phyloP scores from a whole-genome alignment of 1,140 invertebrate genomes.

The Leptopilina clavipes region DNA sequence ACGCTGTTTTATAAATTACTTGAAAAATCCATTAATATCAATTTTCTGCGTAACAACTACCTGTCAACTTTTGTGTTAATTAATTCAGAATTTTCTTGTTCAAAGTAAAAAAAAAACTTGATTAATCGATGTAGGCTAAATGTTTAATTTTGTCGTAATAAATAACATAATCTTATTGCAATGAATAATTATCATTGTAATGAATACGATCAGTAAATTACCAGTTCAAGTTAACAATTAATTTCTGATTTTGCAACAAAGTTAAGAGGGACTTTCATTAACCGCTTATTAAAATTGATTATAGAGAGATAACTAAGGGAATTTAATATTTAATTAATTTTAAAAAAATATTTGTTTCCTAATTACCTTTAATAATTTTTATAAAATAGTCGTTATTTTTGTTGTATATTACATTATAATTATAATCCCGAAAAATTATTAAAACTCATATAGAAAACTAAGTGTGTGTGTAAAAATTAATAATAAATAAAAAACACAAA shows the following conservation, averaged over 20 bases:
- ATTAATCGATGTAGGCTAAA: conserved; percentile 18
- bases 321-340: no score
- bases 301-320: neutral
- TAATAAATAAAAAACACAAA: conserved; percentile 40
- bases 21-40: conserved; percentile 11
- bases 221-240: conserved; percentile 11
- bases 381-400: no score
- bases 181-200: conserved; percentile 8
- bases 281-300: neutral
- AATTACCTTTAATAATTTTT: no score
- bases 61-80: conserved; percentile 27
- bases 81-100: neutral
- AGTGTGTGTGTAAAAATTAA: neutral
- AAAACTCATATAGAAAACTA: no score
- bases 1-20: neutral
- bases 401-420: no score
- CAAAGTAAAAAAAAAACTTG: conserved; percentile 25
- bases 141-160: conserved; percentile 10
- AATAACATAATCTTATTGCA: neutral
- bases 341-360: no score
- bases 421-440: neutral
- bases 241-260: conserved; percentile 7
- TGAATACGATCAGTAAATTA: conserved; percentile 22
- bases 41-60: conserved; percentile 25
- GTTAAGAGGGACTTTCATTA: neutral